Evolutionary conservation across 2,797 vertebrate species (phyloP).

Genomic region (Enteromius mattozi): DNA sequence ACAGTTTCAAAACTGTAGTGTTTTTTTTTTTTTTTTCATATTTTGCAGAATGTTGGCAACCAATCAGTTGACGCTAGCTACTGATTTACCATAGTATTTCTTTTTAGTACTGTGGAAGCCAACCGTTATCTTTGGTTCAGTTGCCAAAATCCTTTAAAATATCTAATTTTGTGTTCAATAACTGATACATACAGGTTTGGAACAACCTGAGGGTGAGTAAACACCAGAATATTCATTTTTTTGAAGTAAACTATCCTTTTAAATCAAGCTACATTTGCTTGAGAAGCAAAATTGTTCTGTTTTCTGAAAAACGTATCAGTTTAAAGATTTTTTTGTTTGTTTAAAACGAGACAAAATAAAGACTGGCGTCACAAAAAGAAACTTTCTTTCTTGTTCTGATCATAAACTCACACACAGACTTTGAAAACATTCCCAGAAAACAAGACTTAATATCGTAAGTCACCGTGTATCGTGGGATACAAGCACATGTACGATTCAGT

Average conservation of each 20-base stretch:
- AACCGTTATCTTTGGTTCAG: not conserved
- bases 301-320: not conserved
- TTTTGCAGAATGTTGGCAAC: not conserved
- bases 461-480: not conserved
- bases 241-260: not conserved
- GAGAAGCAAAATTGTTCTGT: not conserved
- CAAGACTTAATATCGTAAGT: not conserved
- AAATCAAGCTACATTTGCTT: not conserved
- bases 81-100: not conserved
- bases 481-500: not conserved
- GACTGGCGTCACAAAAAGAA: not conserved
- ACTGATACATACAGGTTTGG: not conserved
- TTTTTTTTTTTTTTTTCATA: not conserved
- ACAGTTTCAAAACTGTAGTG: no score
- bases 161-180: not conserved
- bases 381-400: not conserved
- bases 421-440: not conserved
- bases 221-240: not conserved
- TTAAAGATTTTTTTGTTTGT: not conserved
- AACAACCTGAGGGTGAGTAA: not conserved
- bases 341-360: not conserved
- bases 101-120: not conserved
- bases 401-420: not conserved
- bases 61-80: not conserved
- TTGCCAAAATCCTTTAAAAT: not conserved